Percentiles rank a stretch among this genome's conserved stretches.
phyloP scores from a whole-genome alignment of 2,888 invertebrate species.

The Stenichneumon culpator region DNA sequence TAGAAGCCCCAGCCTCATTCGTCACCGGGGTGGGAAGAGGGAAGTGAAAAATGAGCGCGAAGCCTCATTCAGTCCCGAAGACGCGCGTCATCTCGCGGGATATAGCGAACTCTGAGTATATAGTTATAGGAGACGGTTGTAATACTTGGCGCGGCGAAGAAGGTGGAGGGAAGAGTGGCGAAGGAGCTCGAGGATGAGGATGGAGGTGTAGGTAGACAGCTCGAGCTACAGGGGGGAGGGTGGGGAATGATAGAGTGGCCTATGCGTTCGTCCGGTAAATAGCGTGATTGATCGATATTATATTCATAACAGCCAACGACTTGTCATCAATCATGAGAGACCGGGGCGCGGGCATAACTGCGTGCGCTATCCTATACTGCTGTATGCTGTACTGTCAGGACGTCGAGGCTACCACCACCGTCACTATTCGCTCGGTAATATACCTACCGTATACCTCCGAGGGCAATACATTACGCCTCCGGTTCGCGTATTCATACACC shows the following conservation, averaged over 20 bases:
- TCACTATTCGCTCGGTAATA: slow-evolving; percentile 73
- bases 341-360: slow-evolving; percentile 63
- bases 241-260: slow-evolving; percentile 82
- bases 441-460: slow-evolving; percentile 73
- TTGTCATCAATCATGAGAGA: slow-evolving; percentile 79
- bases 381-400: slow-evolving; percentile 44
- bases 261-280: slow-evolving; percentile 83
- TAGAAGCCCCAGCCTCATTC: slow-evolving; percentile 58
- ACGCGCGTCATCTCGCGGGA: slow-evolving; percentile 21
- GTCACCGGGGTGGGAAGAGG: slow-evolving; percentile 53
- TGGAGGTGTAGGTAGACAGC: slow-evolving; percentile 60
- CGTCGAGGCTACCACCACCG: slow-evolving; percentile 53
- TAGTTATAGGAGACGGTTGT: slow-evolving; percentile 25
- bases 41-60: slow-evolving; percentile 50
- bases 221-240: slow-evolving; percentile 69
- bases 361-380: slow-evolving; percentile 28
- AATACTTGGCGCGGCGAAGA: slow-evolving; percentile 32
- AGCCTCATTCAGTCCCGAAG: slow-evolving; percentile 45
- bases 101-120: slow-evolving; percentile 12
- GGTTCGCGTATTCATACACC: slow-evolving; percentile 73
- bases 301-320: slow-evolving; percentile 84
- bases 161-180: slow-evolving; percentile 41
- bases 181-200: slow-evolving; percentile 63
- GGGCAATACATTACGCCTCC: slow-evolving; percentile 80
- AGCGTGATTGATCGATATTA: slow-evolving; percentile 84